Evolutionary conservation across 2,113 vertebrate species (phyloP).

Genomic region (Hippocampus zosterae): DNA sequence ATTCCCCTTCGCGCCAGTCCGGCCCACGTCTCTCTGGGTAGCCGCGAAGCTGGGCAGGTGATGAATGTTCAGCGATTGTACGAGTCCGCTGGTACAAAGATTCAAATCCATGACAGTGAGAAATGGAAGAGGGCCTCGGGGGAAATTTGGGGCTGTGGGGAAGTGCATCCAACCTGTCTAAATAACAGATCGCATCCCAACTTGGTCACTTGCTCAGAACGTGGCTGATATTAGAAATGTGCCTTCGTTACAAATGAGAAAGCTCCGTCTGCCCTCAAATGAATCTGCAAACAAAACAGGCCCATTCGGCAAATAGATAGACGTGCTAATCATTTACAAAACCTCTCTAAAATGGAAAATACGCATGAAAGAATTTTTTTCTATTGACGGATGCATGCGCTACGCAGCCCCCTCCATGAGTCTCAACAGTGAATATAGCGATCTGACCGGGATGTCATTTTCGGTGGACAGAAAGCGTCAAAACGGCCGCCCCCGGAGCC

Average conservation of each 20-base stretch:
- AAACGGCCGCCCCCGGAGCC: too few relatives aligned
- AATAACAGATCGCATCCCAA: conserved; percentile 84
- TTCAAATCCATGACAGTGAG: conserved; percentile 82
- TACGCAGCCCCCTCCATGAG: too few relatives aligned
- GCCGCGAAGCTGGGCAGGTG: conserved; percentile 62
- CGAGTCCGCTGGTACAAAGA: conserved; percentile 76
- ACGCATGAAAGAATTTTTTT: too few relatives aligned
- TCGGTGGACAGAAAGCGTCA: too few relatives aligned
- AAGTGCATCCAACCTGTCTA: conserved; percentile 77
- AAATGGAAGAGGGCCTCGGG: conserved; percentile 75
- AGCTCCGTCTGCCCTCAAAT: not conserved
- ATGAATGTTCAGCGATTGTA: conserved; percentile 74
- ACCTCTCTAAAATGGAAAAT: too few relatives aligned
- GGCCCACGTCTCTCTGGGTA: conserved; percentile 43
- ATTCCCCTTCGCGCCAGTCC: conserved; percentile 36
- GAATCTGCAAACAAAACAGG: not conserved
- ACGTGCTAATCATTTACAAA: too few relatives aligned
- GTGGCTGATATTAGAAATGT: conserved; percentile 60
- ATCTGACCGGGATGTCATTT: too few relatives aligned
- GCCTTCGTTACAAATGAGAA: conserved; percentile 57
- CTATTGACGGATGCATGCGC: not conserved
- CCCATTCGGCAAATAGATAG: not conserved
- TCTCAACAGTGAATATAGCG: too few relatives aligned
- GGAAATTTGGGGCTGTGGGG: conserved; percentile 77
- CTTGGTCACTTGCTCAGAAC: conserved; percentile 74